Evolutionary conservation across 2,797 vertebrate species (phyloP), one percentile per base, ranked within the genome.

Genomic region (Acanthopagrus latus): DNA sequence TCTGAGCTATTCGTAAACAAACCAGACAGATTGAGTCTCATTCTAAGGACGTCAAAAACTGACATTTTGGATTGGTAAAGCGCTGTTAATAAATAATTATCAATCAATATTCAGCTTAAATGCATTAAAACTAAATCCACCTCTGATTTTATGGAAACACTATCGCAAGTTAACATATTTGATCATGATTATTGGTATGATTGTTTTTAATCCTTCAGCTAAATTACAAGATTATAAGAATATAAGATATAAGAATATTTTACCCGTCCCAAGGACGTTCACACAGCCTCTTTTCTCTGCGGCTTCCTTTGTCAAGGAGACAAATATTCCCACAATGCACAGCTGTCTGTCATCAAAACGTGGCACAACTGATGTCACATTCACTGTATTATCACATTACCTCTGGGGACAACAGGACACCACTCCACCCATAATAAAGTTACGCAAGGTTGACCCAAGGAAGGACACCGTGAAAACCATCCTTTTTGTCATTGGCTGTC

Each of bases 401-500:
- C 77, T 84, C 13, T 2, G 5, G 81, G 86, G 83, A 80, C 75
- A 41, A 59, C 33, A 76, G 25, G 70, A 74, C 70, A 2, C 10
- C 66, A 52, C n/a, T 48, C 59, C n/a, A 13, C 17, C 54, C 4
- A 16, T 88, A 78, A 88, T 91, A 77, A 88, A 83, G 75, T 90
- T 82, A 80, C 25, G 54, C 78, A 88, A 86, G 85, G 87, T 84
- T 79, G 75, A 86, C 71, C 52, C 84, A 88, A 93, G 84, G 85
- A 85, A 78, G 7, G 50, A 64, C 71, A 29, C n/a, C 0, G 18
- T 73, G 68, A 79, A 86, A 76, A 74, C 59, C 12, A 27, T 71
- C 66, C 73, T 56, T 52, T 87, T 80, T 71, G 76, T 80, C 41
- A 1, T 12, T 41, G 73, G 25, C 68, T 48, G 64, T 78, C 69